Conservation (phyloP, 2,888 invertebrate species). For the Hydriomena furcata region DNA sequence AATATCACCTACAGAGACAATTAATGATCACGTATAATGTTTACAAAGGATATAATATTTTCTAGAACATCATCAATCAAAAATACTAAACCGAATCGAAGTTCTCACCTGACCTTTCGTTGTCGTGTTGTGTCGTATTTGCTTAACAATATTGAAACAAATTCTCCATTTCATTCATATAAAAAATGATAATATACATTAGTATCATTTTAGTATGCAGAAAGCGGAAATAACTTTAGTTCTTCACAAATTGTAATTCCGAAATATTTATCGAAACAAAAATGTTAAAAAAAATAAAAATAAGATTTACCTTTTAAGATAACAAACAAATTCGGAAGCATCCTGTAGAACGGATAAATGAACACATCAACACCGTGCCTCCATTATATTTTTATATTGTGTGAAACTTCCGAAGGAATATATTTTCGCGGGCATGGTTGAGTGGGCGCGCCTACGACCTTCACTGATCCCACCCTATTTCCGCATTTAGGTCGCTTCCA, state of each 20-base stretch:
- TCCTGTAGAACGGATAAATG: not conserved
- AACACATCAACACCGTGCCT: slow-evolving; percentile 5
- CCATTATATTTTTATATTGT: slow-evolving; percentile 12
- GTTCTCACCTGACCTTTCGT: too few relatives aligned
- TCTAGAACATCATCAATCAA: too few relatives aligned
- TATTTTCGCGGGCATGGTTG: slow-evolving; percentile 30
- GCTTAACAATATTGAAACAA: too few relatives aligned
- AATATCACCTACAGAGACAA: not conserved
- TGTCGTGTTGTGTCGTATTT: too few relatives aligned
- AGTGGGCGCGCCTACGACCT: slow-evolving; percentile 45
- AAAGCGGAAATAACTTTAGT: too few relatives aligned
- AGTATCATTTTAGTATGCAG: too few relatives aligned
- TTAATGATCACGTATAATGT: not conserved
- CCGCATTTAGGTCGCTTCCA: slow-evolving; percentile 54
- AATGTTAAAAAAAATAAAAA: not conserved
- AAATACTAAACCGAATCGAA: too few relatives aligned
- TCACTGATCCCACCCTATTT: slow-evolving; percentile 48
- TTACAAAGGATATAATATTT: too few relatives aligned
- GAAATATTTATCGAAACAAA: too few relatives aligned
- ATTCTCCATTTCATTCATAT: too few relatives aligned
- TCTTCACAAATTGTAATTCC: too few relatives aligned
- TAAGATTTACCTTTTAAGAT: not conserved
- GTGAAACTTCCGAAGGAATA: slow-evolving; percentile 20
- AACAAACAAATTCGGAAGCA: not conserved
- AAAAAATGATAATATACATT: too few relatives aligned